Evolutionary conservation across 2,797 vertebrate species (phyloP).

Genomic region (Notolepis coatsorum): DNA sequence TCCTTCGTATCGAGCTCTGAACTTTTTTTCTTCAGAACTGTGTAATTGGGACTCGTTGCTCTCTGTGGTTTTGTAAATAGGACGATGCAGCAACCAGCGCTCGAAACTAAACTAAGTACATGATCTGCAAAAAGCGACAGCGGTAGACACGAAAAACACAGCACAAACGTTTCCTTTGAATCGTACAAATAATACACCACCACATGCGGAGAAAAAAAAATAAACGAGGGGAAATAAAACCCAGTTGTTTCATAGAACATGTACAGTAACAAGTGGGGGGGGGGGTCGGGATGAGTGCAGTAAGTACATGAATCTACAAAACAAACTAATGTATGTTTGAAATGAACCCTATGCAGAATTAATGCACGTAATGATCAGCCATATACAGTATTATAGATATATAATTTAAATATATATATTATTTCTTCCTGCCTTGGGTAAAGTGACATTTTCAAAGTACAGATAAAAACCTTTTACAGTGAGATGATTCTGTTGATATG

Average conservation of each 20-base stretch:
- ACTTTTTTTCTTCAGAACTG: conserved; percentile 68
- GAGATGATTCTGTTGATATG: conserved; percentile 17
- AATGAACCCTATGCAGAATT: conserved; percentile 70
- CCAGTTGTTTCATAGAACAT: no score
- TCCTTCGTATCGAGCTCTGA: conserved; percentile 48
- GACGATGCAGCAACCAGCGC: conserved; percentile 73
- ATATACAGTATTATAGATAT: no score
- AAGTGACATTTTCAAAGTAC: conserved; percentile 40
- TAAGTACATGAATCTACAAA: conserved; percentile 49
- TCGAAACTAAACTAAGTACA: conserved; percentile 50
- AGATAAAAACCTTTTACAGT: conserved; percentile 17
- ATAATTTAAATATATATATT: neutral
- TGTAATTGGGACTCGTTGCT: conserved; percentile 70
- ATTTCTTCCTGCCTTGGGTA: conserved; percentile 50
- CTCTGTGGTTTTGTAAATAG: conserved; percentile 67
- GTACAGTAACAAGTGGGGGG: no score
- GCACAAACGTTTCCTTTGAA: neutral
- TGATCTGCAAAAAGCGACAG: conserved; percentile 59
- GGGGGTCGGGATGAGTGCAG: conserved; percentile 57
- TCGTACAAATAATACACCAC: neutral
- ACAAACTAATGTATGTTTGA: conserved; percentile 51
- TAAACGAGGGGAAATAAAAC: no score
- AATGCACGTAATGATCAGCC: conserved; percentile 68
- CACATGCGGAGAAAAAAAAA: neutral
- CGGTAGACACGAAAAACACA: conserved; percentile 1